These are phyloP conservation scores for Bufo gargarizans DNA, from an alignment of 2,113 vertebrate species.

Conservation along the genomic window DNA sequence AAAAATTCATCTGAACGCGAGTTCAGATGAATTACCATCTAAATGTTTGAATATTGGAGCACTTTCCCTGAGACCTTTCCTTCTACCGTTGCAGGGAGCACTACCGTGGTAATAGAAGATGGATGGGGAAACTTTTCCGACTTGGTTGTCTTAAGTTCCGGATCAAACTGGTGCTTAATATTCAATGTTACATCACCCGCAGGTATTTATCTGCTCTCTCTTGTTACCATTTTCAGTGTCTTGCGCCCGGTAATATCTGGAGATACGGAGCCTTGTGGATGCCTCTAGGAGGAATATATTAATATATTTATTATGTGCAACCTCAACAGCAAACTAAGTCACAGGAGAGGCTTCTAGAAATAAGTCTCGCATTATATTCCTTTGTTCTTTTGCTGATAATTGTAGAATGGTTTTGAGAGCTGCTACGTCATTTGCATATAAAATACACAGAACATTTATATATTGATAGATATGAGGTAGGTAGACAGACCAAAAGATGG, in stretches of 20 bases:
- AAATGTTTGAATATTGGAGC: too few relatives aligned
- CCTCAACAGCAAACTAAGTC: conserved; percentile 2
- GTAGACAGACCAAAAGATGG: not conserved
- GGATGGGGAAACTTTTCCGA: conserved; percentile 72
- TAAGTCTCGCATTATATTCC: not conserved
- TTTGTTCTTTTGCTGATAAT: conserved; percentile 18
- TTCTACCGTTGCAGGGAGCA: conserved; percentile 65
- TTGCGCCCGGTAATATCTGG: not conserved
- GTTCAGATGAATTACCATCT: too few relatives aligned
- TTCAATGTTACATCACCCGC: conserved; percentile 75
- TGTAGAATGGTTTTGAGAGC: not conserved
- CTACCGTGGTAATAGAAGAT: conserved; percentile 64
- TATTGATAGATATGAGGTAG: not conserved
- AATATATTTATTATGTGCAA: conserved; percentile 19
- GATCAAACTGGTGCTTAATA: conserved; percentile 70
- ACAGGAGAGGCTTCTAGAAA: not conserved
- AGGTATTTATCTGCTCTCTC: conserved; percentile 63
- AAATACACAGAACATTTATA: not conserved
- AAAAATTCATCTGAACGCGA: too few relatives aligned
- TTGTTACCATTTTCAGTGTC: not conserved
- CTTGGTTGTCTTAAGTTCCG: conserved; percentile 69
- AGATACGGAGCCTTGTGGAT: not conserved
- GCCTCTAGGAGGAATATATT: conserved; percentile 9
- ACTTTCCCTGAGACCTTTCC: not conserved
- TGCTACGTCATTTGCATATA: not conserved